Percentiles rank a stretch among this genome's conserved stretches.
Conservation (phyloP, 2,888 invertebrate species). For the Ptilodon capucinus region DNA sequence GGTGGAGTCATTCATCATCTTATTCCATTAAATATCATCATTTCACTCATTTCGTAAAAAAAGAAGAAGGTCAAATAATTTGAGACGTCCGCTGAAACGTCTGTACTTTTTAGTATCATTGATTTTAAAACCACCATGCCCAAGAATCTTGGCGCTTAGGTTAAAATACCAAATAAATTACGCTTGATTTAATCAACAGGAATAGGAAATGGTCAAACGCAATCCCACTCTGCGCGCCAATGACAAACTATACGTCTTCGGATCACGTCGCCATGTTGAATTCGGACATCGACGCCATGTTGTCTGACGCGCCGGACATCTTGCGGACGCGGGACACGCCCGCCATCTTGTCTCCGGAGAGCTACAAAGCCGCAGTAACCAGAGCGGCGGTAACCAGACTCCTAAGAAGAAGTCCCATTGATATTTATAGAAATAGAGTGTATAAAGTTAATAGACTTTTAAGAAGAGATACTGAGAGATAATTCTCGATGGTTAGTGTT, state of each 20-base stretch:
- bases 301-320: constrained; percentile 67
- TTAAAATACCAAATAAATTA: too few species aligned
- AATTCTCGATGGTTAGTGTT: constrained; percentile 51
- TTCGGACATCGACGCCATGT: constrained; percentile 74
- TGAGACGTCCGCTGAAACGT: too few species aligned
- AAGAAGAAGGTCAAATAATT: too few species aligned
- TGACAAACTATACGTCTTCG: constrained; percentile 63
- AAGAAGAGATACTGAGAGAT: constrained; percentile 69
- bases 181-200: too few species aligned
- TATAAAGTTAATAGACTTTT: constrained; percentile 66
- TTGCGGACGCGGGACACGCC: constrained; percentile 68
- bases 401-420: constrained; percentile 61
- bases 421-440: constrained; percentile 70
- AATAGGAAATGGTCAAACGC: constrained; percentile 94
- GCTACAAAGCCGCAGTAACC: constrained; percentile 70
- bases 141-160: too few species aligned
- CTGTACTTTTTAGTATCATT: too few species aligned
- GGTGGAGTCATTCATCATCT: too few species aligned
- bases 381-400: constrained; percentile 64
- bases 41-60: too few species aligned
- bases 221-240: constrained; percentile 87
- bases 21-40: too few species aligned
- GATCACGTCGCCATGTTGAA: constrained; percentile 70
- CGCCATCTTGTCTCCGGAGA: constrained; percentile 71
- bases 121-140: too few species aligned